These are phyloP conservation scores for Cheilosia variabilis DNA, from an alignment of 2,888 invertebrate genomes.

Conservation along the genomic window DNA sequence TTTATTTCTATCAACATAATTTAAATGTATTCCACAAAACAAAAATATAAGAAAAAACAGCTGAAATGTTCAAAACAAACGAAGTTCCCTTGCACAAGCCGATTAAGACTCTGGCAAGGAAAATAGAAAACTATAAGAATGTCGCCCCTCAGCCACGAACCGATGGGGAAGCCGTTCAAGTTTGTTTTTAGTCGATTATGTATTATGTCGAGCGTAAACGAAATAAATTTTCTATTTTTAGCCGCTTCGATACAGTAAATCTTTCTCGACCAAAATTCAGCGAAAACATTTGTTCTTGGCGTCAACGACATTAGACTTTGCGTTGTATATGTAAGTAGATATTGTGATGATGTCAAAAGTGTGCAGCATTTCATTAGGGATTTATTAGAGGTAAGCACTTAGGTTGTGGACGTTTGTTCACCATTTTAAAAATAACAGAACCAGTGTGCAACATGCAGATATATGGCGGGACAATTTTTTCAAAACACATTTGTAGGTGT, in stretches of 20 bases:
- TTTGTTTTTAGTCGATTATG: slow-evolving; percentile 5
- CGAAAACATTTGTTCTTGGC: slow-evolving; percentile 33
- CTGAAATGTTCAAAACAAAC: slow-evolving; percentile 31
- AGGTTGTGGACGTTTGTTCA: slow-evolving; percentile 51
- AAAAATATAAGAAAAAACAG: slow-evolving; percentile 20
- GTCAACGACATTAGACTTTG: slow-evolving; percentile 26
- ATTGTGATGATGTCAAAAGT: slow-evolving; percentile 45
- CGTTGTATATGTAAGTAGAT: background rate
- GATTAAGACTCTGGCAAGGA: background rate
- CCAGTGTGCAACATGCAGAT: slow-evolving; percentile 11
- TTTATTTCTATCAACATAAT: background rate
- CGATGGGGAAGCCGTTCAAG: slow-evolving; percentile 1
- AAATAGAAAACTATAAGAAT: background rate
- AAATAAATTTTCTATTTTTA: slow-evolving; percentile 47
- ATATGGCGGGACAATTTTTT: background rate
- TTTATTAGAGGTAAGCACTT: slow-evolving; percentile 32
- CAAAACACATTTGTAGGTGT: slow-evolving; percentile 15
- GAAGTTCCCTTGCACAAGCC: background rate
- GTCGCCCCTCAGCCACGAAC: background rate
- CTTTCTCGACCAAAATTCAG: background rate
- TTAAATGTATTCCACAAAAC: background rate
- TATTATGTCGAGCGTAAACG: slow-evolving; percentile 17
- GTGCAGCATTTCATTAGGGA: slow-evolving; percentile 14
- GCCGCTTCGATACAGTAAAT: slow-evolving; percentile 9
- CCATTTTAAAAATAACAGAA: slow-evolving; percentile 49